Evolutionary conservation across 2,888 invertebrate genomes (phyloP).

Genomic region (Adelognathus sp.): DNA sequence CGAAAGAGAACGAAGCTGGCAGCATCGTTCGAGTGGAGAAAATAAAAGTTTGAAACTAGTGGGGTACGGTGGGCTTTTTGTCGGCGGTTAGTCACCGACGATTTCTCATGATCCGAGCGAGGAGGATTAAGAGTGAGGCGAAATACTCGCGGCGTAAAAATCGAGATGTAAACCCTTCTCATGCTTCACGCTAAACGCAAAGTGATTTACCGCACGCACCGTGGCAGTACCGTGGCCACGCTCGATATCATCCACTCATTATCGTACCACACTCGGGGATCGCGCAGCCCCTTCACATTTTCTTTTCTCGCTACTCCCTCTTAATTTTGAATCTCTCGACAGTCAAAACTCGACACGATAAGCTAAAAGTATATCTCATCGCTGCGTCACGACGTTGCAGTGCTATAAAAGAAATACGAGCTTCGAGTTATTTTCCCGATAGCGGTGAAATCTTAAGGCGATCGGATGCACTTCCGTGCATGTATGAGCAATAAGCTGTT

Average conservation of each 20-base stretch:
- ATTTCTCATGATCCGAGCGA: slow-evolving; percentile 76
- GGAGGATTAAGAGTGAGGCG: slow-evolving; percentile 66
- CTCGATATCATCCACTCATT: slow-evolving; percentile 30
- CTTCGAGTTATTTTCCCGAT: slow-evolving; percentile 9
- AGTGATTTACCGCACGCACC: slow-evolving; percentile 60
- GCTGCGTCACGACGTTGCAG: not conserved
- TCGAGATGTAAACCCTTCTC: slow-evolving; percentile 58
- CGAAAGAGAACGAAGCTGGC: not conserved
- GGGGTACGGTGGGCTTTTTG: not conserved
- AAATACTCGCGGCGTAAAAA: slow-evolving; percentile 65
- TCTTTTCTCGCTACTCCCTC: not conserved
- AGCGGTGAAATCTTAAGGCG: slow-evolving; percentile 36
- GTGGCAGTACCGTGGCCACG: slow-evolving; percentile 55
- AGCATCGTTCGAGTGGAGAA: not conserved
- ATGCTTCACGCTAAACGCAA: slow-evolving; percentile 25
- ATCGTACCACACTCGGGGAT: slow-evolving; percentile 38
- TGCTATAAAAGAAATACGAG: slow-evolving; percentile 30
- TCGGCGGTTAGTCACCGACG: slow-evolving; percentile 59
- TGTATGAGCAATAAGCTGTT: not conserved
- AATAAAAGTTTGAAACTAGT: not conserved
- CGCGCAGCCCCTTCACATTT: not conserved
- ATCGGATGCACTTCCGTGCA: no score
- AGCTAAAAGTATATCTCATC: not conserved
- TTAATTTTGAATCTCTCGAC: not conserved
- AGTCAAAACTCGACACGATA: not conserved